These are phyloP conservation scores for Leptodirus hochenwartii DNA, from an alignment of 2,888 invertebrate genomes.

Conservation along the genomic window DNA sequence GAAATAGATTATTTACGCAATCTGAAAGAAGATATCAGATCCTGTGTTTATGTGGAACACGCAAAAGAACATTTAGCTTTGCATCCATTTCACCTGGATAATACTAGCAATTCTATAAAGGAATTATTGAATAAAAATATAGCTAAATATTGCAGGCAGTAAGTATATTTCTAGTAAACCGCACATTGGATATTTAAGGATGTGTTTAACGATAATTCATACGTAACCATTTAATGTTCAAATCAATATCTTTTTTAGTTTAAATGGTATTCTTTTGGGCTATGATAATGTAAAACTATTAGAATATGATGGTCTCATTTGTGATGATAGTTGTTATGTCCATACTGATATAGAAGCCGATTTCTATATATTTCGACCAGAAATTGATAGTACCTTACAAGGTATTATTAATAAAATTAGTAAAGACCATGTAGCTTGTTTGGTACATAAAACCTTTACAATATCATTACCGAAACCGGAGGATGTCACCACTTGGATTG, in stretches of 20 bases:
- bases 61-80: conserved; percentile 37
- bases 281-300: conserved; percentile 44
- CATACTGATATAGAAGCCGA: conserved; percentile 49
- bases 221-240: conserved; percentile 4
- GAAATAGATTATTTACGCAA: conserved; percentile 26
- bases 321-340: conserved; percentile 42
- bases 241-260: conserved; percentile 28
- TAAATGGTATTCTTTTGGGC: conserved; percentile 46
- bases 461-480: conserved; percentile 44
- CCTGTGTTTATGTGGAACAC: conserved; percentile 34
- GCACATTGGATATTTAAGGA: conserved; percentile 2
- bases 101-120: conserved; percentile 37
- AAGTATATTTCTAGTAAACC: conserved; percentile 20
- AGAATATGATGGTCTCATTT: conserved; percentile 36
- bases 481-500: conserved; percentile 33
- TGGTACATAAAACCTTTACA: conserved; percentile 53
- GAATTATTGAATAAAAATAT: conserved; percentile 38
- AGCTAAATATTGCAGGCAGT: conserved; percentile 43
- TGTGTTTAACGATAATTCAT: conserved; percentile 2
- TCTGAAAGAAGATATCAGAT: conserved; percentile 34
- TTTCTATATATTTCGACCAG: conserved; percentile 48
- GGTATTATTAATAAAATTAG: conserved; percentile 51
- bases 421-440: conserved; percentile 43
- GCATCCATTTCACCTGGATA: conserved; percentile 43
- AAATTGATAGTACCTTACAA: conserved; percentile 37